Evolutionary conservation across 2,888 invertebrate species (phyloP), one percentile per base, ranked within the genome.

Genomic region (Tenthredo mesomela): DNA sequence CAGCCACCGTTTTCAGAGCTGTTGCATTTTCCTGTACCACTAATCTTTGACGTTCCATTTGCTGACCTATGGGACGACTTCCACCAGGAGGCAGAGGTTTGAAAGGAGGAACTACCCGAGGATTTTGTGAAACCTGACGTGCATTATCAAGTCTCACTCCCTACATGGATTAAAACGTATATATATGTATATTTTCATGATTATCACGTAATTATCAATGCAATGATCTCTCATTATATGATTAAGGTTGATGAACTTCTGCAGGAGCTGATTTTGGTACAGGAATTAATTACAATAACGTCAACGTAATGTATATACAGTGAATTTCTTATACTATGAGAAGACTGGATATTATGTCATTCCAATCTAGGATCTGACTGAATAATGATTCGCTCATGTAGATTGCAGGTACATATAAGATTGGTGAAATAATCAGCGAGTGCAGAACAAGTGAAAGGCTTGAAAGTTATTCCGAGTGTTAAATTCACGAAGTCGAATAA

Each of bases 71-170:
- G 3, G 93, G 93, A 15, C 93, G 89, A 5, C 88, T 86, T 6
- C 87, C 89, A 3, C 92, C 95, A 37, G 96, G 95, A 70, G 97
- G 97, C 87, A 97, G 94, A 0, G 97, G 97, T 90, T 95, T 96
- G 93, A 97, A 97, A 0, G 97, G 96, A 50, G 97, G 97, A 10
- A 97, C 95, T 25, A 82, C 70, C 40, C 86, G 86, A 10, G 85
- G n/a, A 50, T 73, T 84, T 33, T 85, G 85, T 6, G 43, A 5
- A 50, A 58, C 61, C 65, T 80, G 80, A 61, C 67, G 67, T 7
- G 15, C 67, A 33, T 29, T 33, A 18, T 6, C 6, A 0, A 33
- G 12, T 33, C 33, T 67, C 18, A 18, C 67, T 33, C 67, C 67
- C 67, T 67, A 2, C 6, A 18, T 2, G 4, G 33, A 67, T 67